Evolutionary conservation across 2,797 vertebrate species (phyloP), one percentile per base, ranked within the genome.

Genomic region (Amphiprion clarkii): DNA sequence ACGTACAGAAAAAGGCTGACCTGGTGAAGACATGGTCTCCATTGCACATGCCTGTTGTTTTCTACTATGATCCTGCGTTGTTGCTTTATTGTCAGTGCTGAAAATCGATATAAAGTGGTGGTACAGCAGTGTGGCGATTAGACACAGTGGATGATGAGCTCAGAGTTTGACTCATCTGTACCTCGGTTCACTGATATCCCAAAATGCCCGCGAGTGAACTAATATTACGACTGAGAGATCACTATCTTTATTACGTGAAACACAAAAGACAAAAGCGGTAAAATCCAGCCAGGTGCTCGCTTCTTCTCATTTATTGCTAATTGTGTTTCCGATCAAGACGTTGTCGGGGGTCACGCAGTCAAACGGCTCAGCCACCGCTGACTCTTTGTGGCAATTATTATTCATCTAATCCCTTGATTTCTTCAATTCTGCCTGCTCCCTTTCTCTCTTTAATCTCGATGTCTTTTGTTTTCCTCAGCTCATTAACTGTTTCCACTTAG

Each of bases 401-500:
- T 27, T 10, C 11, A 23, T 86, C 67, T 82, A 78, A 88, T 85
- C 79, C 61, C 71, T 71, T 21, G 1, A 73, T 64, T 84, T 31
- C 56, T 74, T 54, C 17, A 39, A 82, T 78, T 81, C 62, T 67
- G 42, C 48, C 19, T 49, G 5, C 60, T 39, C 16, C 55, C 60
- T 49, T 71, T 70, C 65, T 67, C 54, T 69, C 77, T 74, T 78
- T 85, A 76, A 78, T 85, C 71, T 70, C 70, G 14, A 12, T 51
- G 49, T 54, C 59, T 66, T 70, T 76, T 74, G 75, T 84, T 89
- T 78, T 64, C n/a, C 54, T 54, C 60, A 55, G 27, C 67, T 68
- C 19, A 63, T 85, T 89, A 67, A 81, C 61, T 40, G 27, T 78
- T 83, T 78, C 62, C 64, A 48, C 78, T 78, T 12, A 61, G 58